phyloP scores from a whole-genome alignment of 2,888 invertebrate species.

The Neoitamus cyanurus region DNA sequence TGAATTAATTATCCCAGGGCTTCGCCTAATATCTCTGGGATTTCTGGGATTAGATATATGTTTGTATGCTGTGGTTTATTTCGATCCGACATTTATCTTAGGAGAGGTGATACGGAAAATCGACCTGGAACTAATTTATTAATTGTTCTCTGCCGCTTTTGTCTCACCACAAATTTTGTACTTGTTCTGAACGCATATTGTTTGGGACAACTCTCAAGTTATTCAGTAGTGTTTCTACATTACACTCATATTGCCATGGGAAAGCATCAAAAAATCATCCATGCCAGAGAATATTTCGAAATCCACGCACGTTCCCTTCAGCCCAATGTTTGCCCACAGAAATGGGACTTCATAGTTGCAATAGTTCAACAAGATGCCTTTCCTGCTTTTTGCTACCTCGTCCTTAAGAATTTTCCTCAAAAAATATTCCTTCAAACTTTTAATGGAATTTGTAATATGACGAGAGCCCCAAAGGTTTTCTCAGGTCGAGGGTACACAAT shows the following conservation, averaged over 20 bases:
- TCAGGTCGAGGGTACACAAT: not conserved
- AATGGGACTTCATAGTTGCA: not conserved
- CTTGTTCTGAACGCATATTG: no score
- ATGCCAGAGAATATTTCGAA: not conserved
- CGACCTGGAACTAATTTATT: not conserved
- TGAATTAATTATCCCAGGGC: not conserved
- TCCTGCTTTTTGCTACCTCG: not conserved
- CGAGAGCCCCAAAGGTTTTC: not conserved
- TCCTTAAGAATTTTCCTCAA: not conserved
- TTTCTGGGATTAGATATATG: not conserved
- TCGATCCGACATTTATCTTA: not conserved
- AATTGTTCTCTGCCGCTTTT: not conserved
- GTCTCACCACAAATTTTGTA: not conserved
- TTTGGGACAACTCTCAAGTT: no score
- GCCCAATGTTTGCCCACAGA: not conserved
- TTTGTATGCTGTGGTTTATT: not conserved
- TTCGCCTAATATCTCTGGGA: not conserved
- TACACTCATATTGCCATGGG: not conserved
- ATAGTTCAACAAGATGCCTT: not conserved
- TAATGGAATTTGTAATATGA: slow-evolving; percentile 5
- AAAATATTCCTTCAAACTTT: not conserved
- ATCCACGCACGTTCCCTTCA: not conserved
- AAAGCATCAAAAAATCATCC: not conserved
- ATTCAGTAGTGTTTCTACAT: not conserved
- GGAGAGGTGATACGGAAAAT: not conserved